A percentile compares a stretch with the other conserved stretches of the same genome.
Conservation (phyloP, 1,140 invertebrate species). For the Drosophila littoralis region DNA sequence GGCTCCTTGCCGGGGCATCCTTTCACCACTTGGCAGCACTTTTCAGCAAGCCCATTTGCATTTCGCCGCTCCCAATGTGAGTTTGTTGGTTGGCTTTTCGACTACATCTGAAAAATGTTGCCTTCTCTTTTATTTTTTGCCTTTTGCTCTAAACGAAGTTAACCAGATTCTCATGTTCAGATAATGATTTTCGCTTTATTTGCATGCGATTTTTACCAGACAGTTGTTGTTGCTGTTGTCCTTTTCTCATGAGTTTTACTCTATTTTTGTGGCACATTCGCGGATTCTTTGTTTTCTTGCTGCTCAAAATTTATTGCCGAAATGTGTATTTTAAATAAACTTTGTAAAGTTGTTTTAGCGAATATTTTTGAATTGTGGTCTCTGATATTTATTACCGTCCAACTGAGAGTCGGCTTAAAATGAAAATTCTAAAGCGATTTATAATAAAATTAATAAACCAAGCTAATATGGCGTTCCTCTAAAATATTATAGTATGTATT, state of each 20-base stretch:
- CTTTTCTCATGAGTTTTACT: conserved; percentile 30
- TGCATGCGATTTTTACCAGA: conserved; percentile 49
- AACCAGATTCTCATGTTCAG: conserved; percentile 75
- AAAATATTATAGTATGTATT: too few relatives aligned
- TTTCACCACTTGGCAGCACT: conserved; percentile 60
- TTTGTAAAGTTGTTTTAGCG: conserved; percentile 32
- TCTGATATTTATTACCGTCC: not conserved
- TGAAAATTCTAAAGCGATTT: not conserved
- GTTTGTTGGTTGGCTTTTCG: conserved; percentile 70
- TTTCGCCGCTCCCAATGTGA: conserved; percentile 39
- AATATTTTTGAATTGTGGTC: not conserved
- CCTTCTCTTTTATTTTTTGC: conserved; percentile 16
- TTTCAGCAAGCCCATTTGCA: conserved; percentile 60
- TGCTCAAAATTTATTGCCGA: conserved; percentile 55
- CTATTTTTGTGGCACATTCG: conserved; percentile 16
- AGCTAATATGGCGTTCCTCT: too few relatives aligned
- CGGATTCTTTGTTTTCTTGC: conserved; percentile 24
- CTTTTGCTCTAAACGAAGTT: conserved; percentile 63
- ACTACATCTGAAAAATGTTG: conserved; percentile 74
- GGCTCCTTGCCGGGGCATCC: conserved; percentile 14
- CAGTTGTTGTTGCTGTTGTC: conserved; percentile 5
- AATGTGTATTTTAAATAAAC: conserved; percentile 47
- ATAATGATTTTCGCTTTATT: conserved; percentile 80
- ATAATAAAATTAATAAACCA: too few relatives aligned
- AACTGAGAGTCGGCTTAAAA: not conserved